phyloP scores from a whole-genome alignment of 2,888 invertebrate species.

The Drosophila ezoana region DNA sequence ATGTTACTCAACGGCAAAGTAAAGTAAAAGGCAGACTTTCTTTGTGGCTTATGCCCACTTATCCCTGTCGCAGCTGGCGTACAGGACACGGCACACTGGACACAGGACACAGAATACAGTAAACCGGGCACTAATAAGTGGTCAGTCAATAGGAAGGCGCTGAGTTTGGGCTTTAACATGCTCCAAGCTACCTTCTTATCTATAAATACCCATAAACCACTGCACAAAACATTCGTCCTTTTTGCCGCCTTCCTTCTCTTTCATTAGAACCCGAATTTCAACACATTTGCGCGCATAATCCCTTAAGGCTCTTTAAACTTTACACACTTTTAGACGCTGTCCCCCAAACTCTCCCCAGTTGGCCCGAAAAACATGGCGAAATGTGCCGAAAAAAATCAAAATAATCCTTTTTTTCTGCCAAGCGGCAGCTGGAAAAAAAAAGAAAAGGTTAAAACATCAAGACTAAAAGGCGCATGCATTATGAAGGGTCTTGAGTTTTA shows the following conservation, averaged over 20 bases:
- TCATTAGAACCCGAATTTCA: conserved; percentile 75
- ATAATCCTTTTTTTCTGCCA: conserved; percentile 69
- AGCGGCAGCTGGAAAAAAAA: conserved; percentile 32
- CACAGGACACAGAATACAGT: conserved; percentile 23
- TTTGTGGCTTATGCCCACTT: conserved; percentile 70
- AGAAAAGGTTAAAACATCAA: conserved; percentile 75
- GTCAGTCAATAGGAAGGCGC: conserved; percentile 59
- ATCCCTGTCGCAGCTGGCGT: conserved; percentile 70
- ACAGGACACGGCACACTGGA: conserved; percentile 53
- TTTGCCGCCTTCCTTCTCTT: conserved; percentile 52
- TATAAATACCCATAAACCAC: conserved; percentile 78
- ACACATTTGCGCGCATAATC: conserved; percentile 81
- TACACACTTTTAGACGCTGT: conserved; percentile 72
- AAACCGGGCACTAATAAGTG: conserved; percentile 63
- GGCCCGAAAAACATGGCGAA: conserved; percentile 55
- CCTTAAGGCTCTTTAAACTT: conserved; percentile 83
- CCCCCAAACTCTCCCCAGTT: conserved; percentile 21
- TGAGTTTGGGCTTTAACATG: conserved; percentile 43
- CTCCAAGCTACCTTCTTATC: conserved; percentile 67
- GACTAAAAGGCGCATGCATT: conserved; percentile 77
- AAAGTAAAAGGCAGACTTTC: conserved; percentile 20
- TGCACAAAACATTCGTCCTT: conserved; percentile 56
- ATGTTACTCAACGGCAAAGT: conserved; percentile 34
- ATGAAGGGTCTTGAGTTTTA: conserved; percentile 83
- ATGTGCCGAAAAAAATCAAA: conserved; percentile 60